A percentile compares a stretch with the other conserved stretches of the same genome.
phyloP scores from a whole-genome alignment of 2,888 invertebrate genomes.

The Antitype chi region DNA sequence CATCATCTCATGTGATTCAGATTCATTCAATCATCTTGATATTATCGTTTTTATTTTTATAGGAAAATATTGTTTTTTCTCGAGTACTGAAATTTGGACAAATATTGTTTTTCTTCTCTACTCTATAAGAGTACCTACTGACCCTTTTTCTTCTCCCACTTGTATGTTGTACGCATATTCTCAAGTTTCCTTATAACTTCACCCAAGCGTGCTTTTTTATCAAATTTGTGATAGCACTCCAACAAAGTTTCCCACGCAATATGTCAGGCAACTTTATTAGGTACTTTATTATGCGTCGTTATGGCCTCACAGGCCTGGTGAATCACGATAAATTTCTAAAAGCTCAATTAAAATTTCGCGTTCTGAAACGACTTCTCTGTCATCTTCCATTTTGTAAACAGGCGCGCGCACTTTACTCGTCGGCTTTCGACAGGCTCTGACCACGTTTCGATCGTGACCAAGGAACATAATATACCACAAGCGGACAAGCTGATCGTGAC shows the following conservation, averaged over 20 bases:
- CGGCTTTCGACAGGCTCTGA: conserved; percentile 11
- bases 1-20: neutral
- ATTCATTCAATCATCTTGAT: neutral
- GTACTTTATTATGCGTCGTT: conserved; percentile 14
- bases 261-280: conserved; percentile 9
- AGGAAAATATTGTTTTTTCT: no score
- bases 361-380: conserved; percentile 1
- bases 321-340: conserved; percentile 16
- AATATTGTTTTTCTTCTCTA: neutral
- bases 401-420: neutral
- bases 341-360: conserved; percentile 20
- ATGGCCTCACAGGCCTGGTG: conserved; percentile 14
- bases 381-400: conserved; percentile 10
- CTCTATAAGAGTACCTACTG: conserved; percentile 3
- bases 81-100: no score
- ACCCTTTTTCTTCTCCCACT: conserved; percentile 28
- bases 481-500: no score
- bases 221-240: conserved; percentile 20
- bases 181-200: conserved; percentile 20
- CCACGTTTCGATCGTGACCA: conserved; percentile 21
- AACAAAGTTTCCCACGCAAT: conserved; percentile 8
- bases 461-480: no score
- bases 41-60: neutral
- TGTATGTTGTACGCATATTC: conserved; percentile 20
- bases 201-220: conserved; percentile 3